These are phyloP conservation scores for Cepphus grylle DNA, from an alignment of 2,113 vertebrate species.

Conservation along the genomic window DNA sequence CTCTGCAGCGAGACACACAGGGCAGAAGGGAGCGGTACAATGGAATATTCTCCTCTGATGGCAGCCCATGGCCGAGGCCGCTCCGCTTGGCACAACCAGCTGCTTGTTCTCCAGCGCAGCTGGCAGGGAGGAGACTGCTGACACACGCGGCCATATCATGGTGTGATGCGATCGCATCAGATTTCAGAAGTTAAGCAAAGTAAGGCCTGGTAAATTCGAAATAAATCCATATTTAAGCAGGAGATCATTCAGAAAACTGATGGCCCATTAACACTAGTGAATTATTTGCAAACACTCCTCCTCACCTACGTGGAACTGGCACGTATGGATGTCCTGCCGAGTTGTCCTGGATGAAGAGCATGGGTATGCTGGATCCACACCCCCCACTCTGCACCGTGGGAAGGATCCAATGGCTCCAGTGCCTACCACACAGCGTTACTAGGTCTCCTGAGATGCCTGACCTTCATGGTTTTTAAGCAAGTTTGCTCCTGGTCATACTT, in stretches of 20 bases:
- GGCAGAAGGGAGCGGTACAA: background rate
- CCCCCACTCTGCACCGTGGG: fast-evolving
- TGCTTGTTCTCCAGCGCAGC: background rate
- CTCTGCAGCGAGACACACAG: background rate
- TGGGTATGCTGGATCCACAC: fast-evolving
- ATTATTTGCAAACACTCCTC: background rate
- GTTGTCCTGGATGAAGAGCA: background rate
- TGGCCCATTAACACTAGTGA: fast-evolving
- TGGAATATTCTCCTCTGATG: background rate
- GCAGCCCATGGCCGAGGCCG: fast-evolving
- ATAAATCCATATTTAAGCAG: fast-evolving
- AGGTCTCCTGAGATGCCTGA: background rate
- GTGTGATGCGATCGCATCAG: background rate
- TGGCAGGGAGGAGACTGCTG: background rate
- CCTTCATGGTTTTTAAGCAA: background rate
- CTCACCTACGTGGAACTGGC: background rate
- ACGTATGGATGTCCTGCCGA: background rate
- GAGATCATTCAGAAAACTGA: background rate
- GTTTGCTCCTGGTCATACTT: background rate
- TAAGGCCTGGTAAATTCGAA: background rate
- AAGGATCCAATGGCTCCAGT: background rate
- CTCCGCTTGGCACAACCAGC: background rate
- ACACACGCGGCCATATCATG: background rate
- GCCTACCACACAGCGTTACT: fast-evolving
- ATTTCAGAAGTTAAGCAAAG: background rate